Conservation (phyloP, 2,888 invertebrate species). For the Coremacera marginata region DNA sequence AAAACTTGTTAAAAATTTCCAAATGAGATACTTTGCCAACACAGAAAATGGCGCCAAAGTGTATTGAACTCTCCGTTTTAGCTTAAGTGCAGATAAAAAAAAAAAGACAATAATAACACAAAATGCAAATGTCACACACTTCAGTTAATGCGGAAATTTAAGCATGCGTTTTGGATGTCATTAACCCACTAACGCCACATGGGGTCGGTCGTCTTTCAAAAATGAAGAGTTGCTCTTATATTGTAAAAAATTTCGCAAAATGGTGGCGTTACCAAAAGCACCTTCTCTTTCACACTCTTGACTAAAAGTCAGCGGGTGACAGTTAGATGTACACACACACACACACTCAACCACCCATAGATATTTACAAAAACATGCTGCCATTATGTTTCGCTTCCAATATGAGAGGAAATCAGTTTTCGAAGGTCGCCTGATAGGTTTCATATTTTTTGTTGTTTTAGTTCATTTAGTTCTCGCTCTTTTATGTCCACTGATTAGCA, state of each 20-base stretch:
- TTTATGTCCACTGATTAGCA: not conserved
- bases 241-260: constrained; percentile 10
- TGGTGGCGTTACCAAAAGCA: constrained; percentile 8
- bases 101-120: not conserved
- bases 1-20: constrained; percentile 23
- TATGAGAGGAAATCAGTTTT: constrained; percentile 39
- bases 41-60: constrained; percentile 16
- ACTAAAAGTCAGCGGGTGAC: constrained; percentile 20
- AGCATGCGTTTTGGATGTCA: not conserved
- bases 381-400: not conserved
- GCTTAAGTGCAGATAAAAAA: not conserved
- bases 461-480: not conserved
- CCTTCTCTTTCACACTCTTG: not conserved
- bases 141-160: not conserved
- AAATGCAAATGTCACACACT: constrained; percentile 3
- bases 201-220: constrained; percentile 9
- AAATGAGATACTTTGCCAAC: not conserved
- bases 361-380: not conserved
- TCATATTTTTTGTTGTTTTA: constrained; percentile 8
- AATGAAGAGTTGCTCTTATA: not conserved
- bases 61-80: not conserved
- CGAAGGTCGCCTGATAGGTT: constrained; percentile 32
- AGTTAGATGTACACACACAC: not conserved
- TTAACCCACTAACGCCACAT: constrained; percentile 12
- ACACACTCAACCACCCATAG: not conserved